Conservation (phyloP, 2,113 vertebrate genomes). For the Pongo abelii region DNA sequence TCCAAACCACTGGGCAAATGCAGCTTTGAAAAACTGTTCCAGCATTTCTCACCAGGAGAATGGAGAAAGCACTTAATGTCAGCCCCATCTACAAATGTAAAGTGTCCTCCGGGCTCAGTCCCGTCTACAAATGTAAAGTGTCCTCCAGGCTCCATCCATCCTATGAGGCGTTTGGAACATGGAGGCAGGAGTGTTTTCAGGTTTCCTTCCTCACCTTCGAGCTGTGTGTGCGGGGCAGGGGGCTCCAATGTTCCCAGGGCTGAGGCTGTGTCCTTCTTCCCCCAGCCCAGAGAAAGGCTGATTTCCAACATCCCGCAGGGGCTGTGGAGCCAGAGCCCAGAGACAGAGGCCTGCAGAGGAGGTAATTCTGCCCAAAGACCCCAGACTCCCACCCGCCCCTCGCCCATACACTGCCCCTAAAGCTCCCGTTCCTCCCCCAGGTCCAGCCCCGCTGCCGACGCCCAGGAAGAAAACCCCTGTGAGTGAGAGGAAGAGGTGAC, state of each 20-base stretch:
- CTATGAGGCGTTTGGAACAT: background rate
- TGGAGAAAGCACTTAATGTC: background rate
- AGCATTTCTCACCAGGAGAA: background rate
- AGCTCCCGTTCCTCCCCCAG: background rate
- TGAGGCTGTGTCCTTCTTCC: background rate
- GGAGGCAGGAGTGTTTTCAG: background rate
- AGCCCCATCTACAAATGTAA: background rate
- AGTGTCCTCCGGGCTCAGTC: too few relatives aligned
- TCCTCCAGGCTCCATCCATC: too few relatives aligned
- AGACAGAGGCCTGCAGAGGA: too few relatives aligned
- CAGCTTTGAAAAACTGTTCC: background rate
- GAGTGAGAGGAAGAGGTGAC: background rate
- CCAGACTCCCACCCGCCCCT: accelerated
- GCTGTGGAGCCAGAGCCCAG: too few relatives aligned
- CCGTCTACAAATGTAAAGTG: too few relatives aligned
- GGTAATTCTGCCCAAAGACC: too few relatives aligned
- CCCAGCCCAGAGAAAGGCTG: background rate
- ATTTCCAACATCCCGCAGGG: too few relatives aligned
- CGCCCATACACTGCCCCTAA: accelerated
- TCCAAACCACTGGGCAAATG: background rate
- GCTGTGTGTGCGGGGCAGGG: accelerated
- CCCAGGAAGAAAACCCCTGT: background rate
- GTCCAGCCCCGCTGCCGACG: accelerated
- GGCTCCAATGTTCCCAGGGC: background rate
- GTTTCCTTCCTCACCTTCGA: accelerated